These are phyloP conservation scores for Sus cebifrons DNA, from an alignment of 2,797 vertebrate species.

Conservation along the genomic window DNA sequence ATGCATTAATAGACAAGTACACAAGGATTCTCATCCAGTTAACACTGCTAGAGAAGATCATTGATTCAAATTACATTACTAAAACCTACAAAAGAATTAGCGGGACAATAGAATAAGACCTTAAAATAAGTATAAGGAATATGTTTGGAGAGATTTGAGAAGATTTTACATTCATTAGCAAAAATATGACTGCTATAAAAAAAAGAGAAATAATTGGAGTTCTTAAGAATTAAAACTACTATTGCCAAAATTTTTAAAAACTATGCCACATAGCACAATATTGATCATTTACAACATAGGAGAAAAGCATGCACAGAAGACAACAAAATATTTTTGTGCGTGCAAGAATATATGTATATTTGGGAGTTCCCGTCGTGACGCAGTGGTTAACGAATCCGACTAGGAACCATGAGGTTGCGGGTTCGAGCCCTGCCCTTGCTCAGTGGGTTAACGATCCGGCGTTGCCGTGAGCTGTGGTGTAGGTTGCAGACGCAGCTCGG, in stretches of 20 bases:
- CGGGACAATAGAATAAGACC: not conserved
- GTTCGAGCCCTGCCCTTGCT: too few relatives aligned
- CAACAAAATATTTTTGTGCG: not conserved
- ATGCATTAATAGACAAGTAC: constrained; percentile 5
- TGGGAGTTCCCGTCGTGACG: not conserved
- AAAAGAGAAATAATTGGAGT: not conserved
- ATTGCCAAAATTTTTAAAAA: not conserved
- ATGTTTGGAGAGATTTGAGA: constrained; percentile 40
- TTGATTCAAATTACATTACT: constrained; percentile 51
- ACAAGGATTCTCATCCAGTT: not conserved
- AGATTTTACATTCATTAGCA: not conserved
- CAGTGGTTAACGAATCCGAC: too few relatives aligned
- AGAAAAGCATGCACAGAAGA: constrained; percentile 9
- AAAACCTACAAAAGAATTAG: constrained; percentile 26
- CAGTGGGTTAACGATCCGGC: too few relatives aligned
- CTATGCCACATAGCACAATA: not conserved
- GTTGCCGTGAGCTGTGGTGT: too few relatives aligned
- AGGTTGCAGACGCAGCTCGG: too few relatives aligned
- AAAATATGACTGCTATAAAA: constrained; percentile 41
- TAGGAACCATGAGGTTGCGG: too few relatives aligned
- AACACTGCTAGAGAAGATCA: constrained; percentile 16
- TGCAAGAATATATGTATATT: not conserved
- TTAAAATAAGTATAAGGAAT: constrained; percentile 27
- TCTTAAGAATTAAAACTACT: constrained; percentile 33
- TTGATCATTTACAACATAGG: not conserved